These are phyloP conservation scores for Cosmia pyralina DNA, from an alignment of 2,888 invertebrate species.

Conservation along the genomic window DNA sequence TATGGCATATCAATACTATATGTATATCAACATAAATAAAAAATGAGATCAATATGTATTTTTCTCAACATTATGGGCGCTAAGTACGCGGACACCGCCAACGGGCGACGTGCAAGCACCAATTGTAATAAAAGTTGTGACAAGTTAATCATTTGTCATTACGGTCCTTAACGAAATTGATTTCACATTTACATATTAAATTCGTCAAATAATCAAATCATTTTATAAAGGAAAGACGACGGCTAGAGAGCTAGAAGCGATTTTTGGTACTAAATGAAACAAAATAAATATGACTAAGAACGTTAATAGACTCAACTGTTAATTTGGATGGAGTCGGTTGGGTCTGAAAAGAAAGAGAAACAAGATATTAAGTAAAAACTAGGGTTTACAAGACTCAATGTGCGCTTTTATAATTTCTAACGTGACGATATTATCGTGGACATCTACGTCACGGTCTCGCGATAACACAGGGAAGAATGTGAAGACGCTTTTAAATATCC, in stretches of 20 bases:
- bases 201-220: conserved; percentile 70
- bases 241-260: conserved; percentile 83
- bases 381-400: neutral
- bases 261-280: conserved; percentile 70
- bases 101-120: conserved; percentile 43
- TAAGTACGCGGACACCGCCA: conserved; percentile 54
- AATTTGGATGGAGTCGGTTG: conserved; percentile 68
- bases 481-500: neutral
- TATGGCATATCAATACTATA: conserved; percentile 86
- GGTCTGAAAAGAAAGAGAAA: conserved; percentile 72
- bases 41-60: conserved; percentile 87
- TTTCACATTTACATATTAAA: conserved; percentile 68
- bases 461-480: neutral
- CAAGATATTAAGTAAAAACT: neutral
- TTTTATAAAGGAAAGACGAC: conserved; percentile 70
- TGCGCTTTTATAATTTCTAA: neutral
- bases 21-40: conserved; percentile 82
- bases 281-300: conserved; percentile 74
- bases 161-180: conserved; percentile 72
- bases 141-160: conserved; percentile 58
- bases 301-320: conserved; percentile 69
- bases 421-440: neutral
- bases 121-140: conserved; percentile 54
- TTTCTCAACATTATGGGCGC: conserved; percentile 64
- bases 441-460: neutral